Evolutionary conservation across 1,140 invertebrate species (phyloP), one percentile per base, ranked within the genome.

Genomic region (Orius laevigatus): DNA sequence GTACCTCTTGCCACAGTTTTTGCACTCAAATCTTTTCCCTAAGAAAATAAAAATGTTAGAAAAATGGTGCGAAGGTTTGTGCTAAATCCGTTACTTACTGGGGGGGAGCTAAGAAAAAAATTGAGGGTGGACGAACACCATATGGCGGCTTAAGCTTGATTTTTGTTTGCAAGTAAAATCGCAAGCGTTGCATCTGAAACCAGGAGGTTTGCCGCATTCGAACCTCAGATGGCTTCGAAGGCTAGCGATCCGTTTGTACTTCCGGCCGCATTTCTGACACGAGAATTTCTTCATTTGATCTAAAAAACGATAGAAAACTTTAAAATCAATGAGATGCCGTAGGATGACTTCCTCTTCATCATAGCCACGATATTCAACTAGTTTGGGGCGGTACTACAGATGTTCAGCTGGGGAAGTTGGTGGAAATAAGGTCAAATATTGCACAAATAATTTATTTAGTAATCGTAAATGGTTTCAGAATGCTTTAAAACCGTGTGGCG

Each of bases 171-270:
- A 68, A 53, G 65, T 68, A 53, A 68, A 66, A n/a, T 66, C 68
- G 56, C 71, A 73, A 52, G 67, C 65, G 25, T 67, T 65, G 57
- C 71, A 73, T 46, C 65, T 64, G 58, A 68, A 70, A 10, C 68
- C 57, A 2, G 72, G 71, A 41, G 70, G 67, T 52, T 70, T 66
- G 5, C 71, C 72, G 49, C 71, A 74, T 57, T 74, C 70, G 59
- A 64, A 66, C 49, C 57, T 64, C 53, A 69, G 66, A 19, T 57
- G 55, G 11, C 51, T 69, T 53, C 70, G 71, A 18, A 69, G 54
- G 31, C 19, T 49, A 11, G 35, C 20, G 18, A 49, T 49, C 12
- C 35, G 34, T 32, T 40, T 39, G 45, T 53, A 53, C 5, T 14
- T 31, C 16, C 48, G 48, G n/a, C 51, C 51, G 40, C 51, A 53